phyloP scores from a whole-genome alignment of 2,113 vertebrate species.

The Halichoerus grypus region DNA sequence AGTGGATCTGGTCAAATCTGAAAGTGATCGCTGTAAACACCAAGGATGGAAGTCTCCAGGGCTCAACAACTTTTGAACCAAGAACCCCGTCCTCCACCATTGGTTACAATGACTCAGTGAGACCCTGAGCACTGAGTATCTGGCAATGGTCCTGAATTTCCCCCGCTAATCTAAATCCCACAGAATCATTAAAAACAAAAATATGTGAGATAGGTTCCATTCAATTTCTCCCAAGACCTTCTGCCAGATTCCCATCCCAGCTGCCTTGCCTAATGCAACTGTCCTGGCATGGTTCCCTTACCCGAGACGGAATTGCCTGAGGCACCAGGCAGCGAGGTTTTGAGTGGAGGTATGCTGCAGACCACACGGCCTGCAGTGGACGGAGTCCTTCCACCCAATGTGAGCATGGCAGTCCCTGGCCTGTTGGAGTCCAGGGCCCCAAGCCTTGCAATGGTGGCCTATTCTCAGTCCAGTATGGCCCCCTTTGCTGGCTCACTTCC shows the following conservation, averaged over 20 bases:
- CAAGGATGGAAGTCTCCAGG: neutral
- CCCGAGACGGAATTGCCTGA: neutral
- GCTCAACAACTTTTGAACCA: neutral
- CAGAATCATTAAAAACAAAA: slow-evolving; percentile 54
- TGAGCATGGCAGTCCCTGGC: neutral
- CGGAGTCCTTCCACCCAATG: neutral
- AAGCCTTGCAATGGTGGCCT: neutral
- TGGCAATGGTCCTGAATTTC: slow-evolving; percentile 49
- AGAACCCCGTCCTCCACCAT: neutral
- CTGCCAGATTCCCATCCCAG: slow-evolving; percentile 11
- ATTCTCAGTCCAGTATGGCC: neutral
- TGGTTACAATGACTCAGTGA: slow-evolving; percentile 14
- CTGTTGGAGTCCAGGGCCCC: neutral
- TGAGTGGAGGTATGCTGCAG: neutral
- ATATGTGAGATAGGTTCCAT: slow-evolving; percentile 15
- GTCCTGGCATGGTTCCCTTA: neutral
- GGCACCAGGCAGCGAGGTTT: neutral
- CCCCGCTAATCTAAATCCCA: slow-evolving; percentile 7
- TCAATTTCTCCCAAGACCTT: slow-evolving; percentile 36
- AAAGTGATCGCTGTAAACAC: neutral
- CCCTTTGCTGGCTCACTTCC: neutral
- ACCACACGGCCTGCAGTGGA: neutral
- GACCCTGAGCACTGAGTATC: neutral
- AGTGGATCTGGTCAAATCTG: neutral
- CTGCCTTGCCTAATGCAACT: slow-evolving; percentile 20